Evolutionary conservation across 2,888 invertebrate species (phyloP), one percentile per base, ranked within the genome.

Genomic region (Cecidostiba fungosa): DNA sequence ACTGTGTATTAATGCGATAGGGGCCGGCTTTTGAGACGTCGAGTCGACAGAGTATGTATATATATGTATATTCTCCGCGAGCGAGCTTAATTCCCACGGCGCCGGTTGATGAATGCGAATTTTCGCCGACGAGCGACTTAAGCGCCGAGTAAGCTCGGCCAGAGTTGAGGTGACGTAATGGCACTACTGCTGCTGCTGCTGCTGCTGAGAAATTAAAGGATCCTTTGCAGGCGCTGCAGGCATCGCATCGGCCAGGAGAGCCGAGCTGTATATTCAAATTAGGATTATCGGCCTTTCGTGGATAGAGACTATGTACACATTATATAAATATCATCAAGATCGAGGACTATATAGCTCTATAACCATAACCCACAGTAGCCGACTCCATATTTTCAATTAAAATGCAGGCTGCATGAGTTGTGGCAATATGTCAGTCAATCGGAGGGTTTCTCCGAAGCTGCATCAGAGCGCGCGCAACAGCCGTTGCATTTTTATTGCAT

Each of bases 1-100:
- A n/a, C 77, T 36, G 81, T 47, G 26, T 66, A 82, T 82, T 78
- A 82, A 73, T 66, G 77, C 77, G 70, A 80, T 85, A 74, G 70
- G 77, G 54, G 54, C 23, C 39, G 39, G 29, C 66, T 66, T 14
- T 26, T 14, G 29, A 66, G 62, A 10, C 23, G 59, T 23, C n/a
- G n/a, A 19, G 23, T 2, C 16, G 32, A n/a, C n/a, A n/a, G n/a
- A 36, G 50, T 1, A 26, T 73, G 54, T 23, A n/a, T 54, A 6
- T 23, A n/a, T n/a, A 6, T 59, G n/a, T 1, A n/a, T 59, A 59
- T 23, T n/a, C 14, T 14, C 26, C 23, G 23, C 66, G 29, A 16
- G 32, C 19, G 19, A 23, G 39, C 47, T 69, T 66, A 39, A 43
- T 66, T 66, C 19, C 73, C 32, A 47, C n/a, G n/a, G 39, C 36